These are phyloP conservation scores for Odontophorus gujanensis DNA, from an alignment of 2,113 vertebrate genomes.

Conservation along the genomic window DNA sequence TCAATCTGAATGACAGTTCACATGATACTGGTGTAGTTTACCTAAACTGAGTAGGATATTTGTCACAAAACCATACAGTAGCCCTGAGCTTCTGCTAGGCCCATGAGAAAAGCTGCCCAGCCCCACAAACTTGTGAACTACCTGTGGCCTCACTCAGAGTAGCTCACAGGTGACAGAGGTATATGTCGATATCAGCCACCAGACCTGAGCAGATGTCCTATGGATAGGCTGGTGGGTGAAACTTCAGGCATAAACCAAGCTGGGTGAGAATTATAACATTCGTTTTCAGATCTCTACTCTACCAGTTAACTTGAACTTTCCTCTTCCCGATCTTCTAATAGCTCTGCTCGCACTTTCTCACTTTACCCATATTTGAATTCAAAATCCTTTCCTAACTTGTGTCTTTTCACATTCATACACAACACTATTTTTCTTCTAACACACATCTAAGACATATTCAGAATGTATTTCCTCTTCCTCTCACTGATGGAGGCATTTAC, in stretches of 20 bases:
- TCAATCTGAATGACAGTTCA: neutral
- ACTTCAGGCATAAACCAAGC: neutral
- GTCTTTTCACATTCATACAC: neutral
- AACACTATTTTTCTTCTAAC: neutral
- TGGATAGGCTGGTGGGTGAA: neutral
- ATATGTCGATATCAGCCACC: accelerated
- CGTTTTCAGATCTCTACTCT: neutral
- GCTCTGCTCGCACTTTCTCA: neutral
- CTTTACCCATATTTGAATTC: neutral
- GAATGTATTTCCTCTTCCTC: neutral
- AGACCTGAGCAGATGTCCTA: neutral
- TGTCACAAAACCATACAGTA: neutral
- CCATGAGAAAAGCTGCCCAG: neutral
- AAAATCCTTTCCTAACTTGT: neutral
- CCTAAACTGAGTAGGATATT: neutral
- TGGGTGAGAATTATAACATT: neutral
- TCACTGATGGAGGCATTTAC: neutral
- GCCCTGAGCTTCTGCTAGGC: neutral
- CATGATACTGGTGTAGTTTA: neutral
- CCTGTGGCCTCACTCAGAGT: neutral
- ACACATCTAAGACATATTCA: neutral
- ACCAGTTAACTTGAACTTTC: neutral
- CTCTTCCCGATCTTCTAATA: neutral
- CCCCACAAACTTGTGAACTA: neutral
- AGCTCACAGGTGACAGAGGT: neutral